Base-by-base conservation (phyloP, 1,140 invertebrate species). In the Acromyrmex heyeri region DNA sequence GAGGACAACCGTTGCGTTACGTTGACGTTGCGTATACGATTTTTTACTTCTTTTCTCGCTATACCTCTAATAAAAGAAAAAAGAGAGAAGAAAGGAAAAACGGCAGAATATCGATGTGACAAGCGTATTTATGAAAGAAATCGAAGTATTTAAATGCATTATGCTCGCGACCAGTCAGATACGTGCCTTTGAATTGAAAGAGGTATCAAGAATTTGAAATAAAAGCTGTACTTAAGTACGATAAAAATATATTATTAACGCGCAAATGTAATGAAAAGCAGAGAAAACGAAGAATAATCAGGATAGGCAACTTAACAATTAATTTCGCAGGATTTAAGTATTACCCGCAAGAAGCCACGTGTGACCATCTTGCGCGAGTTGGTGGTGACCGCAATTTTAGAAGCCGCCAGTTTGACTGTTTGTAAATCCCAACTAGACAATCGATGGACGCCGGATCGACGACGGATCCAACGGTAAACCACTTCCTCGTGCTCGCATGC, bases 291-390 rank as follows among this genome's bases (percentile, higher is more conserved):
- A 34, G n/a, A n/a, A 7, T 55, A 72, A 34, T 30, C 12, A 30
- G 21, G 3, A n/a, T 5, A 53, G 2, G 10, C 16, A 48, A 24
- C 7, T 38, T 50, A 14, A 24, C 14, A 50, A 70, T 70, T 50
- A 30, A 53, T 34, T 27, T 48, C 3, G 38, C 12, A 50, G 38
- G 2, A 73, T 55, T 16, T n/a, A 16, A 3, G 2, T 38, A 92
- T 95, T 94, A 94, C 94, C 94, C 94, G 91, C 75, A 92, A 78
- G 69, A 93, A 92, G 88, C 93, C 92, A 90, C 94, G 94, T 76
- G 93, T 93, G 93, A 95, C 94, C 95, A 95, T 95, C 92, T 94
- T 95, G 91, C 92, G 90, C 86, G 95, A 91, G 90, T 92, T 85
- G 90, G 92, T 86, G 90, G 93, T 88, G 55, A 91, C 86, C 79